phyloP scores from a whole-genome alignment of 2,888 invertebrate genomes.

The Oxyteleia sp. region DNA sequence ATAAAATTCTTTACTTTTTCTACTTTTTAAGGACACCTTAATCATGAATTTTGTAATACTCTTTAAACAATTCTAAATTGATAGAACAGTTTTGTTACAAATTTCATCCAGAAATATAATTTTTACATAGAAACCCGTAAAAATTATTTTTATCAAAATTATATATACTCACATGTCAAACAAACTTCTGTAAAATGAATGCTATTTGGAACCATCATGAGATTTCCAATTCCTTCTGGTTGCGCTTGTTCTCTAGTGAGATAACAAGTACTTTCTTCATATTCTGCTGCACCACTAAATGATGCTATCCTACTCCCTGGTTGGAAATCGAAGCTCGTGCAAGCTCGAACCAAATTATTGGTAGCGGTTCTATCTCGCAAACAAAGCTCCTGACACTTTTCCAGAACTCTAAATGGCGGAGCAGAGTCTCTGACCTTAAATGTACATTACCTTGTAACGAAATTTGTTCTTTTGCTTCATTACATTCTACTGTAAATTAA shows the following conservation, averaged over 20 bases:
- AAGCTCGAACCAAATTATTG: conserved; percentile 94
- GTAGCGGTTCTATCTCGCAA: conserved; percentile 92
- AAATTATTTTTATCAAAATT: conserved; percentile 61
- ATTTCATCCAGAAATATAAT: too few relatives aligned
- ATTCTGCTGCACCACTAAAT: conserved; percentile 93
- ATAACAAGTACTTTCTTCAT: conserved; percentile 96
- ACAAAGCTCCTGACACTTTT: conserved; percentile 96
- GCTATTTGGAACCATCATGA: conserved; percentile 96
- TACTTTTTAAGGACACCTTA: too few relatives aligned
- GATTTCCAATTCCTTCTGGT: conserved; percentile 95
- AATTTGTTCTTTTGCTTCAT: background rate
- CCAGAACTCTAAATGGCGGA: conserved; percentile 95
- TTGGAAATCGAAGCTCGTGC: conserved; percentile 96
- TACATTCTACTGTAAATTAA: background rate
- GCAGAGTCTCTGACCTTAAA: conserved; percentile 92
- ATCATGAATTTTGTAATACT: too few relatives aligned
- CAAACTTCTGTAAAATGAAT: conserved; percentile 97
- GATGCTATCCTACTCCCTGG: conserved; percentile 95
- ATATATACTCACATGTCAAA: conserved; percentile 92
- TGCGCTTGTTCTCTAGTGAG: conserved; percentile 94
- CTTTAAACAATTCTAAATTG: too few relatives aligned
- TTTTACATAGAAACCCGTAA: too few relatives aligned
- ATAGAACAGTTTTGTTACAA: too few relatives aligned
- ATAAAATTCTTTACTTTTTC: too few relatives aligned
- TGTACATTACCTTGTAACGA: conserved; percentile 2